Evolutionary conservation across 2,888 invertebrate genomes (phyloP), one percentile per base, ranked within the genome.

Genomic region (Teleiodes luculella): DNA sequence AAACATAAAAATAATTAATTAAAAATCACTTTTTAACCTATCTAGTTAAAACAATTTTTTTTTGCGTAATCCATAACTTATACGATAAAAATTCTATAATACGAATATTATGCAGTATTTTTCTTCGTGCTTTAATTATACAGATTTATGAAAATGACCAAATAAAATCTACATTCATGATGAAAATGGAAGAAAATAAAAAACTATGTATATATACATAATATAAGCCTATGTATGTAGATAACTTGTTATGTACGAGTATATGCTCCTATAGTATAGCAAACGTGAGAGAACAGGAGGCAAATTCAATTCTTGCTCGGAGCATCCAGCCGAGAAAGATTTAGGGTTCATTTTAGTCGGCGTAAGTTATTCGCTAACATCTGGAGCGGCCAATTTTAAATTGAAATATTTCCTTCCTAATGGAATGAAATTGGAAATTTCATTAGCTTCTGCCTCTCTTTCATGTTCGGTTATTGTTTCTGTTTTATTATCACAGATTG

Each of bases 331-430:
- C 72, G 68, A 64, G 58, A 72, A 79, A 83, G 86, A 87, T 87
- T 86, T 86, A 86, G 77, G 76, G 83, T 82, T 86, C 86, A 84
- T 83, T 85, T 82, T 78, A 76, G 74, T 74, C 72, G 69, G 68
- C 70, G 75, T 81, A 81, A 86, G 81, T 83, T 86, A 86, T 85
- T 83, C 77, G 77, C 76, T 79, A 86, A 84, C 86, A 86, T 84
- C 84, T 85, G 86, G 79, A 77, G 75, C 72, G 66, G 72, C 72
- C 72, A 74, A 78, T 78, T 79, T 78, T 72, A 78, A 76, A 80
- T 78, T 79, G 82, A 78, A 82, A 80, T 78, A 77, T 78, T 74
- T 73, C 74, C 68, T 73, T 67, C 74, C 67, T 75, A 70, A 67
- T 72, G 69, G 65, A 65, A 70, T 69, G 68, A 68, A 78, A 79